Evolutionary conservation across 2,888 invertebrate genomes (phyloP), one percentile per base, ranked within the genome.

Genomic region (Ophion slaviceki): DNA sequence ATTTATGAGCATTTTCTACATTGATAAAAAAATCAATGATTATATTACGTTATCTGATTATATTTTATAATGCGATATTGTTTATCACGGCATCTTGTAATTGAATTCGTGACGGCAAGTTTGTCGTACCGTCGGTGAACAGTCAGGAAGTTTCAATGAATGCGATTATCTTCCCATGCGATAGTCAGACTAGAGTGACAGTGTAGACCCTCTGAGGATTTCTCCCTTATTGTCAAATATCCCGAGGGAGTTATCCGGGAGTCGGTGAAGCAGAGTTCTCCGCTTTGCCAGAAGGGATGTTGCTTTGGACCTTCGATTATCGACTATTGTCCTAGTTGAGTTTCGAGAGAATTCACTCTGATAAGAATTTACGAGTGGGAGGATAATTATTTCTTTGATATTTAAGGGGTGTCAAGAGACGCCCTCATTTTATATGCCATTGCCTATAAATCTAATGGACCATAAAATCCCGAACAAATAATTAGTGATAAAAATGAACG

Each of bases 261-360:
- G 84, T 84, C 86, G 84, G 86, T 79, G 57, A 76, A 62, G 84
- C 64, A 84, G 86, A 81, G 28, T 24, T 53, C 45, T 67, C 75
- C 24, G 14, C 10, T 47, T 47, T 47, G 47, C 47, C 47, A 2
- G 14, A 17, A 47, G 47, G 4, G 47, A 11, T 47, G 47, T 2
- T 11, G 14, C 47, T 11, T 4, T 2, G 11, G 3, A 47, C 14
- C 47, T 20, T 61, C 61, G 61, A 61, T 20, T 61, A 24, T 20
- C 11, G n/a, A 11, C 59, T 20, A n/a, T 59, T 59, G 1, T n/a
- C 6, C 59, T 20, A 3, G n/a, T 0, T 10, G 14, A 14, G 47
- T 47, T 47, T 47, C 10, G 11, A 47, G 47, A 47, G 14, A 11
- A 47, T 47, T 47, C 14, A 47, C 14, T 11, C 47, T 14, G 2